Base-by-base conservation (phyloP, 1,140 invertebrate genomes). In the Scaptomyza pallida region DNA sequence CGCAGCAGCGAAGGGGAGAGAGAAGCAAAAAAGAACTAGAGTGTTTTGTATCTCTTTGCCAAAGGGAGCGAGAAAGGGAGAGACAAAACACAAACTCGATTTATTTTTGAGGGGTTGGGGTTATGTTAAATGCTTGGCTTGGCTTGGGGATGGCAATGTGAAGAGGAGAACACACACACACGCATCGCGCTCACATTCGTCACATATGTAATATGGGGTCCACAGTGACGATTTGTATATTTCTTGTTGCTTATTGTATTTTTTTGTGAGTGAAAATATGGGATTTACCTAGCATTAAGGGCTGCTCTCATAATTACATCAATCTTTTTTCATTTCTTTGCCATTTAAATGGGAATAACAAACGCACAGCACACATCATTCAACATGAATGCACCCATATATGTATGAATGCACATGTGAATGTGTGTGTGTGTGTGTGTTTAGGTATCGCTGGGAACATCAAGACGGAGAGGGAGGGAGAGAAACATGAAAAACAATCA, bases 241-340 rank as follows among this genome's bases (percentile, higher is more conserved):
- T 35, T 35, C 33, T 35, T 9, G 10, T 37, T 37, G n/a, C 40
- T 54, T 6, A 21, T 23, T 23, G 21, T 26, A n/a, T 23, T 47
- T 6, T 50, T 50, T 61, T 19, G 23, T 52, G 40, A 68, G 35
- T 73, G 40, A 70, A 74, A 70, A 63, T 70, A 63, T 60, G 67
- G 55, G 47, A 63, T 63, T 74, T 70, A 63, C 50, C 74, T 52
- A 16, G 60, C 56, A 63, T 67, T 70, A 78, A 72, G 79, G 72
- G 79, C 65, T 63, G 65, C 50, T 44, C 50, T 44, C 61, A 78
- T 83, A 83, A 83, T 82, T 82, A 83, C 79, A 82, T 83, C 79
- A 83, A 83, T 82, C 79, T 68, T 61, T 63, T 83, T 72, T 59
- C 75, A 83, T 82, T 75, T 68, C 57, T 63, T 83, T 72, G 62